Percentiles rank a stretch among this genome's conserved stretches.
These are phyloP conservation scores for Ariolimax columbianus DNA, from an alignment of 2,888 invertebrate genomes.

Conservation along the genomic window DNA sequence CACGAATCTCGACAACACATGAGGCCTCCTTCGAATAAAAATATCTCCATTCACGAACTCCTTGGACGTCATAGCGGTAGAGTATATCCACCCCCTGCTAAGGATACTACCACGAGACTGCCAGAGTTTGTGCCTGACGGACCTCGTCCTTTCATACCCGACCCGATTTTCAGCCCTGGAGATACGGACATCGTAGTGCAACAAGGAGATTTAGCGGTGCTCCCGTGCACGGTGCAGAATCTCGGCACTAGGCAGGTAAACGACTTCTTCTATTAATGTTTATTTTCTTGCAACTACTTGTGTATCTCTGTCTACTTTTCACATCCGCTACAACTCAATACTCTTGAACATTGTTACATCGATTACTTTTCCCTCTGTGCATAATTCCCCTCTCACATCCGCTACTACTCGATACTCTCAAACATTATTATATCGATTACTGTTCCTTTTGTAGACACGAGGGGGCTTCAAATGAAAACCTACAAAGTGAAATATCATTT, in stretches of 20 bases:
- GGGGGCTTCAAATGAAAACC: too few species aligned
- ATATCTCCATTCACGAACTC: not conserved
- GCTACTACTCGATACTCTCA: too few species aligned
- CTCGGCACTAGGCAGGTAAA: slow-evolving; percentile 59
- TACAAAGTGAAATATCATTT: too few species aligned
- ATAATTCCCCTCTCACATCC: too few species aligned
- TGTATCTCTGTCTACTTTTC: too few species aligned
- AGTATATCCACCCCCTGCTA: slow-evolving; percentile 3
- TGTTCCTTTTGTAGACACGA: too few species aligned
- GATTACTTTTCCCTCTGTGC: too few species aligned
- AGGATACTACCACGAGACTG: slow-evolving; percentile 39
- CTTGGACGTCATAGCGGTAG: slow-evolving; percentile 8
- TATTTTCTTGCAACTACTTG: too few species aligned
- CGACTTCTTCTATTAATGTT: not conserved
- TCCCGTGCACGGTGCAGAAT: slow-evolving; percentile 58
- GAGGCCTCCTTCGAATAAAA: not conserved
- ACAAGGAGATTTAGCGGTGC: slow-evolving; percentile 55
- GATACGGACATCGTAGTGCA: slow-evolving; percentile 54
- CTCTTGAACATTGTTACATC: too few species aligned
- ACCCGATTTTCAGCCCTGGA: slow-evolving; percentile 49
- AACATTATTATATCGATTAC: too few species aligned
- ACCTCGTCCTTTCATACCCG: slow-evolving; percentile 45
- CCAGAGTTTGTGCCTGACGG: slow-evolving; percentile 46
- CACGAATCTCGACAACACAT: slow-evolving; percentile 3
- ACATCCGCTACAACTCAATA: too few species aligned